A percentile compares a stretch with the other conserved stretches of the same genome.
Conservation (phyloP, 1,140 invertebrate genomes). For the Tigriopus japonicus region DNA sequence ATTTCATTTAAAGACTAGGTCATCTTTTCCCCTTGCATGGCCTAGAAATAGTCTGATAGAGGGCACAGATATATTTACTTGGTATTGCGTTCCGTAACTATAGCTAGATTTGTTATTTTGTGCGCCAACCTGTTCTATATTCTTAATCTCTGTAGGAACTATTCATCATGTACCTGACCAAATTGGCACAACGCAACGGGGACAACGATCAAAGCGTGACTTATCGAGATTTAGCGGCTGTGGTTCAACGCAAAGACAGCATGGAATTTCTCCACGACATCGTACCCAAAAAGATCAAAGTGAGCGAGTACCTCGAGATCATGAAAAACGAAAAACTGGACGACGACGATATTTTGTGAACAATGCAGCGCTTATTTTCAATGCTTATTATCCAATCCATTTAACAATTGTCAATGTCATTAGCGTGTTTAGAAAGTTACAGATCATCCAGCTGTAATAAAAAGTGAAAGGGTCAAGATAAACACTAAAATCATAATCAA, state of each 20-base stretch:
- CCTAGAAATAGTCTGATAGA: not conserved
- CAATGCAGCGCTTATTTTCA: not conserved
- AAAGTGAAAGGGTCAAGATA: not conserved
- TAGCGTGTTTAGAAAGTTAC: not conserved
- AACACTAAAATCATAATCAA: not conserved
- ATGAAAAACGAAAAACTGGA: slow-evolving; percentile 13
- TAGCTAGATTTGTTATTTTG: too few species aligned
- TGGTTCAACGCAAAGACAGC: slow-evolving; percentile 2
- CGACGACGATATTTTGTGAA: slow-evolving; percentile 2
- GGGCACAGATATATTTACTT: not conserved
- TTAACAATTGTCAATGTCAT: too few species aligned
- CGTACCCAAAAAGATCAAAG: slow-evolving; percentile 14
- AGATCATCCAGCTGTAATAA: not conserved
- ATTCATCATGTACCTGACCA: slow-evolving; percentile 14
- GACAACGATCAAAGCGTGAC: not conserved
- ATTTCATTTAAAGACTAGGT: too few species aligned
- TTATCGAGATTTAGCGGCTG: slow-evolving; percentile 4
- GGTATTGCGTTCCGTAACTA: not conserved
- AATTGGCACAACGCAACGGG: slow-evolving; percentile 6
- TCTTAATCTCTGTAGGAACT: slow-evolving; percentile 3
- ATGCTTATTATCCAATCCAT: not conserved
- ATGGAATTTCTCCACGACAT: slow-evolving; percentile 14
- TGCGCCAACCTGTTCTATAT: not conserved
- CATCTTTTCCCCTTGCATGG: not conserved
- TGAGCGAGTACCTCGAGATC: slow-evolving; percentile 7